These are phyloP conservation scores for Zosterops pallidus DNA, from an alignment of 2,113 vertebrate species.

Conservation along the genomic window DNA sequence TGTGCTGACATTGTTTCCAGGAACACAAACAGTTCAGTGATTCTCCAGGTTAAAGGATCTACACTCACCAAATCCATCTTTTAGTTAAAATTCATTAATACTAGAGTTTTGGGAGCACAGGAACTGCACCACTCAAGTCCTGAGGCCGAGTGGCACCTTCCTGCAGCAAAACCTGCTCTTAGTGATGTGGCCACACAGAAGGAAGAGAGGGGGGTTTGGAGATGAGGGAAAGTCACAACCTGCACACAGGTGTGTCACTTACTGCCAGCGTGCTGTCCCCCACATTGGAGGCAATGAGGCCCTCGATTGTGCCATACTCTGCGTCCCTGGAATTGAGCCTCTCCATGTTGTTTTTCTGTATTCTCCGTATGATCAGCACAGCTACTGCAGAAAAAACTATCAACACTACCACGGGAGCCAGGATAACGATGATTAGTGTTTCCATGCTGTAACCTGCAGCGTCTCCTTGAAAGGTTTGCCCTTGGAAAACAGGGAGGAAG, in stretches of 20 bases:
- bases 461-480: constrained; percentile 72
- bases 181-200: fast-evolving
- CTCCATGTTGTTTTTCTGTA: constrained; percentile 91
- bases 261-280: constrained; percentile 97
- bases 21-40: fast-evolving
- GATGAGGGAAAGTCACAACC: neutral
- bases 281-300: constrained; percentile 96
- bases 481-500: constrained; percentile 44
- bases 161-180: neutral
- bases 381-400: constrained; percentile 83
- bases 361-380: constrained; percentile 85
- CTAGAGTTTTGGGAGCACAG: neutral
- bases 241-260: constrained; percentile 58
- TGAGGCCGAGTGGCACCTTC: neutral
- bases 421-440: constrained; percentile 83
- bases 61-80: neutral
- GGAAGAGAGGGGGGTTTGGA: fast-evolving
- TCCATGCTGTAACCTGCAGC: constrained; percentile 83
- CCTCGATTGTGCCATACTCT: constrained; percentile 94
- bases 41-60: neutral
- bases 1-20: neutral
- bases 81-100: neutral
- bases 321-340: constrained; percentile 89
- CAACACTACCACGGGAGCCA: constrained; percentile 84
- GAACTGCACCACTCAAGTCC: neutral